phyloP scores from a whole-genome alignment of 1,140 invertebrate species.

The Drosophila funebris region DNA sequence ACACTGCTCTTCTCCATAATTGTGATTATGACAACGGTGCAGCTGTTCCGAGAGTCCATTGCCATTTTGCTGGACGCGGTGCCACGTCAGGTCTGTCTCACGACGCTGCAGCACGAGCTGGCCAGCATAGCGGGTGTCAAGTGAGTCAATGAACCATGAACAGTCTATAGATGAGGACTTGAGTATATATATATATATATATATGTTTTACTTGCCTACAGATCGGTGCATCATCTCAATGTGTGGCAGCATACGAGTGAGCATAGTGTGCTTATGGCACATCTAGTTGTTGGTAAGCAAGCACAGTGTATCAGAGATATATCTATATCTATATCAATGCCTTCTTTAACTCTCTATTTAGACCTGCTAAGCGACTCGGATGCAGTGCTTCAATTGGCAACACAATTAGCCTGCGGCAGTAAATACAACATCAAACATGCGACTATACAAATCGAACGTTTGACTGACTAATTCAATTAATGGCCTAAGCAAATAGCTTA shows the following conservation, averaged over 20 bases:
- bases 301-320: too few species aligned
- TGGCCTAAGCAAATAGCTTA: constrained; percentile 19
- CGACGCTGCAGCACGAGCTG: constrained; percentile 85
- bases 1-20: constrained; percentile 94
- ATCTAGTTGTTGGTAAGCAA: constrained; percentile 90
- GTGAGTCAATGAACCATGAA: constrained; percentile 57
- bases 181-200: not conserved
- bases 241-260: constrained; percentile 92
- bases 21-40: constrained; percentile 91
- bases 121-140: constrained; percentile 87
- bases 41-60: constrained; percentile 90
- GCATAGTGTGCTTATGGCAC: constrained; percentile 88
- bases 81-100: constrained; percentile 85
- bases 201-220: constrained; percentile 11
- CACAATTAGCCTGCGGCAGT: constrained; percentile 83
- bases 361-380: constrained; percentile 84
- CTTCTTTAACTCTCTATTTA: constrained; percentile 63
- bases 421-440: constrained; percentile 86
- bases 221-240: constrained; percentile 90
- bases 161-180: not conserved
- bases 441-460: constrained; percentile 86
- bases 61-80: constrained; percentile 92
- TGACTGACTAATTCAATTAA: constrained; percentile 36
- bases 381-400: constrained; percentile 85
- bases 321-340: too few species aligned